Base-by-base conservation (phyloP, 1,140 invertebrate species). In the Leptonema lineaticorne region DNA sequence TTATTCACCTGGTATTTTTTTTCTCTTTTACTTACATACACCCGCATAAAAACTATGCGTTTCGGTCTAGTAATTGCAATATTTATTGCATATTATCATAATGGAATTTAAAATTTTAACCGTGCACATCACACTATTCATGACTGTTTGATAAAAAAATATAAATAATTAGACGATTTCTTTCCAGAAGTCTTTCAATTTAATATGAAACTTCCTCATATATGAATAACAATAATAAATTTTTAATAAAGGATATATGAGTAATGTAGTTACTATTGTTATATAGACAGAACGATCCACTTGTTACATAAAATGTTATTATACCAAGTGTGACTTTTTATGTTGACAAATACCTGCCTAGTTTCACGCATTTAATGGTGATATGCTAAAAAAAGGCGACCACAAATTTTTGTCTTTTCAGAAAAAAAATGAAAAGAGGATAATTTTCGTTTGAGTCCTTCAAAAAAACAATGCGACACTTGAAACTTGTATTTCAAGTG, bases 401-500 rank as follows among this genome's bases (percentile, higher is more conserved):
- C 50, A 7, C 24, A 48, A 48, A 24, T n/a, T 16, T 2, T 33
- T 5, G 46, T 50, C 18, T 24, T 20, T 24, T 20, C 46, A 50
- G 16, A 50, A 5, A 33, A 5, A 33, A 33, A 5, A 33, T 16
- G 16, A 9, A 41, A 9, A 41, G 11, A 41, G 11, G 11, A 33
- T 20, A 50, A 50, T 22, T 48, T 53, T 53, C 50, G 50, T 53
- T n/a, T n/a, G 22, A 24, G 9, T 24, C 22, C 50, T 53, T 53
- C 50, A 53, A 53, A 53, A n/a, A n/a, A 53, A 53, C 50, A 53
- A 53, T 53, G 9, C 46, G 24, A 26, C 50, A 53, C 50, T 53
- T 22, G 50, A 53, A 7, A 53, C 50, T 26, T 26, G 50, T 53
- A 26, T 24, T 7, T 53, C 50, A n/a, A 53, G 18, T 53, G 18